Base-by-base conservation (phyloP, 2,113 vertebrate species). In the Xenopus tropicalis region DNA sequence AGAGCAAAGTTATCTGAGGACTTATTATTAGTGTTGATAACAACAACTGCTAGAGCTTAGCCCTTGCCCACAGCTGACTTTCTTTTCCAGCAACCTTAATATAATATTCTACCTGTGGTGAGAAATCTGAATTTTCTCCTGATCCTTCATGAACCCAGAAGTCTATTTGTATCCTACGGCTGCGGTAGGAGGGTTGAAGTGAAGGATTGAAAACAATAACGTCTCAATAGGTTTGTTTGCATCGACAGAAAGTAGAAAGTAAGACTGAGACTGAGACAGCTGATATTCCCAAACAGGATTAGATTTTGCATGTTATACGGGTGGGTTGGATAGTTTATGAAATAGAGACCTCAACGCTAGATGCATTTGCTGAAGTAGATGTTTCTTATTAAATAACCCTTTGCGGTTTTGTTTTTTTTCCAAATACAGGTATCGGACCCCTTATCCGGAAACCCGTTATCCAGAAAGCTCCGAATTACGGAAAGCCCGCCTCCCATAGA, bases 21-120 rank as follows among this genome's bases (percentile, higher is more conserved):
- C 19, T 66, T 13, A 43, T 21, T 66, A 23, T 23, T 46, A 66
- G 14, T 48, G 64, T 66, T 46, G 43, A 65, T 65, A 65, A 14
- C 20, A 59, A 13, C 37, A 21, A 65, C 20, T 21, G 19, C 37
- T 21, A 21, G 16, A 66, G 8, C 13, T 46, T 23, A 14, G 5
- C 21, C n/a, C 21, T 23, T 24, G 11, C 64, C 43, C 43, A 48
- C 42, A 46, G 43, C 42, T 66, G 64, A 17, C 43, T 48, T 8
- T 48, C 14, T 48, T 48, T 23, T 66, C 13, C 20, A 66, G n/a
- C 1, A 16, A 21, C n/a, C 14, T 4, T 66, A 23, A 66, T 43
- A 48, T 66, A 43, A 66, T 48, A 16, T 66, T 66, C 43, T 46
- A 16, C 42, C 44, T 13, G 14, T 46, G 44, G 44, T 48, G 42